These are phyloP conservation scores for Coreius guichenoti DNA, from an alignment of 2,797 vertebrate species.

Conservation along the genomic window DNA sequence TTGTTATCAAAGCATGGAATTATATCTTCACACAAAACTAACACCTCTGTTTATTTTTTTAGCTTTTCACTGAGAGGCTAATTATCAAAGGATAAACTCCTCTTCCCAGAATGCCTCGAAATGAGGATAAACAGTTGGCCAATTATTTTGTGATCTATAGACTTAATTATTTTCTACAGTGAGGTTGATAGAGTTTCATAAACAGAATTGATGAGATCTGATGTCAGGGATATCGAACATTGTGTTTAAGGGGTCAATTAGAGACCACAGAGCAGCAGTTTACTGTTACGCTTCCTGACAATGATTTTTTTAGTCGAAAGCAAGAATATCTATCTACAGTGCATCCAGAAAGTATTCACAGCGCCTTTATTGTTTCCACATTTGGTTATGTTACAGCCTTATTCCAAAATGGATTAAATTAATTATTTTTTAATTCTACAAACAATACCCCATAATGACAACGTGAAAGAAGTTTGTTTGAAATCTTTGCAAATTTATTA, in stretches of 20 bases:
- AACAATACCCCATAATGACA: no score
- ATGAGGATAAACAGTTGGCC: conserved; percentile 61
- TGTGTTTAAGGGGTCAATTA: neutral
- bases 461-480: no score
- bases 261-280: neutral
- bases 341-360: no score
- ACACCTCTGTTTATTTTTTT: conserved; percentile 65
- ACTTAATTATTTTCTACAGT: conserved; percentile 64
- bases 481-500: no score
- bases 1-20: conserved; percentile 68
- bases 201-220: conserved; percentile 37
- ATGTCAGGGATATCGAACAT: conserved; percentile 30
- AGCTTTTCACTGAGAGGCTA: conserved; percentile 62
- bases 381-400: no score
- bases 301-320: conserved; percentile 15
- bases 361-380: no score
- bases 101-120: conserved; percentile 62
- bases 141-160: conserved; percentile 65
- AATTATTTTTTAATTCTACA: no score
- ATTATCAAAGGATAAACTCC: conserved; percentile 69
- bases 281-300: neutral
- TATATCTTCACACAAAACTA: conserved; percentile 67
- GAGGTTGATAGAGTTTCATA: conserved; percentile 55
- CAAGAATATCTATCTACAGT: neutral
- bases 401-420: no score